Percentiles rank a stretch among this genome's conserved stretches.
Conservation (phyloP, 64 coral and sea anemone genomes). For the Montipora foliosa region DNA sequence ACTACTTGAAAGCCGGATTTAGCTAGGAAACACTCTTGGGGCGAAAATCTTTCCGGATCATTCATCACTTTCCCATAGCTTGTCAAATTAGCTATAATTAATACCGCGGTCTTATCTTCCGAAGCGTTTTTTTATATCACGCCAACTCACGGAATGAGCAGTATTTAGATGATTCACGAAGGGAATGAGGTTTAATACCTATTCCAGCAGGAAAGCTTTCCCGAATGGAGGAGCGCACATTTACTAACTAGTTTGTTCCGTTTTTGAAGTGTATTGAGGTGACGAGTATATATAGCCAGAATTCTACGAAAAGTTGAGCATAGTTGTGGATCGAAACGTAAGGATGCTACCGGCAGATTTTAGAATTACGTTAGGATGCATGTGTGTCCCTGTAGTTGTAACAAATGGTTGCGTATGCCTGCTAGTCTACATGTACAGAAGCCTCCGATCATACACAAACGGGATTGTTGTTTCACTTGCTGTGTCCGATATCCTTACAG, state of each 20-base stretch:
- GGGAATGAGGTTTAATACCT: neutral
- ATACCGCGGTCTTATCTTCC: neutral
- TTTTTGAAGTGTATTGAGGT: neutral
- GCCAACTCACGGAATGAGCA: neutral
- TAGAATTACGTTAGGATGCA: constrained; percentile 8
- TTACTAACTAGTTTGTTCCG: too few relatives aligned
- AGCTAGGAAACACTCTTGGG: neutral
- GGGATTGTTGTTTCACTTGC: constrained; percentile 81
- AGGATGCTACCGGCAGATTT: constrained; percentile 11
- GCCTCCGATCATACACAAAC: constrained; percentile 69
- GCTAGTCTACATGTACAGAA: constrained; percentile 63
- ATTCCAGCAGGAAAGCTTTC: neutral
- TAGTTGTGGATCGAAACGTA: neutral
- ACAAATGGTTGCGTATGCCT: constrained; percentile 69
- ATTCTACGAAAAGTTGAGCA: too few relatives aligned
- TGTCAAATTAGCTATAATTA: neutral
- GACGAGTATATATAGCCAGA: too few relatives aligned
- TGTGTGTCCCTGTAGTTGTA: constrained; percentile 43
- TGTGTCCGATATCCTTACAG: constrained; percentile 76
- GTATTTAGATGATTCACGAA: neutral
- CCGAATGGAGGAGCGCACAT: neutral
- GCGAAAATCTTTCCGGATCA: constrained; percentile 25
- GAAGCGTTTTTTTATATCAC: neutral
- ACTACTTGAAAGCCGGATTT: neutral
- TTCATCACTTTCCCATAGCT: neutral